Percentiles rank a stretch among this genome's conserved stretches.
phyloP scores from a whole-genome alignment of 2,888 invertebrate genomes.

The Oligia latruncula region DNA sequence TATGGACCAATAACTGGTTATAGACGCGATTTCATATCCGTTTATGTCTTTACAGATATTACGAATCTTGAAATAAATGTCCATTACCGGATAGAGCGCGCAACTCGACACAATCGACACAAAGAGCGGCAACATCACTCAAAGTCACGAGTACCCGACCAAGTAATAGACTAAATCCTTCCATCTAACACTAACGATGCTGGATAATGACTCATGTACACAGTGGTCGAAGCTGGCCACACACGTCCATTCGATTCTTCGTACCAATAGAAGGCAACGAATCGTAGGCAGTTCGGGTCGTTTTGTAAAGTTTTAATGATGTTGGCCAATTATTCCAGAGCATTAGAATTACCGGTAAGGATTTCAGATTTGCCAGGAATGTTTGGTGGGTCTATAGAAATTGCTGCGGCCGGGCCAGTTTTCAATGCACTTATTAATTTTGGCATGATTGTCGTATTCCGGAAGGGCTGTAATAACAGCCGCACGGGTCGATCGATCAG shows the following conservation, averaged over 20 bases:
- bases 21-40: not conserved
- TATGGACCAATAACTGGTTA: not conserved
- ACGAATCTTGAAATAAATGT: slow-evolving; percentile 14
- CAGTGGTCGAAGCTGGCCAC: slow-evolving; percentile 29
- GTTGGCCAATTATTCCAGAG: not conserved
- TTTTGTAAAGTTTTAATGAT: slow-evolving; percentile 33
- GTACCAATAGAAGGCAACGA: not conserved
- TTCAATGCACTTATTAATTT: not conserved
- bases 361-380: not conserved
- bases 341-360: not conserved
- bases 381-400: slow-evolving; percentile 7
- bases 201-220: slow-evolving; percentile 34
- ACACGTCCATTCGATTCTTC: slow-evolving; percentile 3
- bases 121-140: slow-evolving; percentile 49
- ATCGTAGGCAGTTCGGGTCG: slow-evolving; percentile 2
- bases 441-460: not conserved
- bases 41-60: not conserved
- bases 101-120: slow-evolving; percentile 12
- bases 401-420: not conserved
- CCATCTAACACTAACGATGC: slow-evolving; percentile 41
- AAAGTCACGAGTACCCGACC: slow-evolving; percentile 44
- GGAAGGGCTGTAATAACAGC: too few species aligned
- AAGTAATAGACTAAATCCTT: slow-evolving; percentile 52
- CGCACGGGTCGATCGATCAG: too few species aligned
- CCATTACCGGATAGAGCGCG: slow-evolving; percentile 10